Conservation (phyloP, 2,888 invertebrate species). For the Dicyrtomina minuta region DNA sequence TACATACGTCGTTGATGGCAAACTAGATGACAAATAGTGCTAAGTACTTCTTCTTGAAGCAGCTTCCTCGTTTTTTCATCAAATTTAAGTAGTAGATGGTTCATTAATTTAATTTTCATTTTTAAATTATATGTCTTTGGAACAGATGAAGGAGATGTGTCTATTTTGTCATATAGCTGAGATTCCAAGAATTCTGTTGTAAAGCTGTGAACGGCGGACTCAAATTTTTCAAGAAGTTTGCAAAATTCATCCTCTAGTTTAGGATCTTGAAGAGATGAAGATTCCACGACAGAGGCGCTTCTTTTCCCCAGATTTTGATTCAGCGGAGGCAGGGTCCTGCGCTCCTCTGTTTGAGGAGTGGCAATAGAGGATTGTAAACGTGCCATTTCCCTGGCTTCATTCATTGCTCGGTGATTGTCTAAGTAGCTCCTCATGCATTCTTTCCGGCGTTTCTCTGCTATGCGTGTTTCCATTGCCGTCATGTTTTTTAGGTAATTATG, state of each 20-base stretch:
- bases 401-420: too few relatives aligned
- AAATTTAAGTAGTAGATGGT: conserved; percentile 20
- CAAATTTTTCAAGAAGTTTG: conserved; percentile 18
- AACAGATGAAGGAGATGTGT: background rate
- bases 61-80: background rate
- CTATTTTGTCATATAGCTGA: conserved; percentile 16
- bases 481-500: too few relatives aligned
- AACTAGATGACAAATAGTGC: conserved; percentile 12
- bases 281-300: too few relatives aligned
- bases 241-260: conserved; percentile 5
- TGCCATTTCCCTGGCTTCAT: too few relatives aligned
- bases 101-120: conserved; percentile 26
- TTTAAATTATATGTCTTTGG: conserved; percentile 19
- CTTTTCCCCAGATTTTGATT: too few relatives aligned
- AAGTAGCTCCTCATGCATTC: too few relatives aligned
- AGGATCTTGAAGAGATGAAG: too few relatives aligned
- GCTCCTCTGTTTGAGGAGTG: too few relatives aligned
- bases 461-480: too few relatives aligned
- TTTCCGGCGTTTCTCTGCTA: too few relatives aligned
- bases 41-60: conserved; percentile 18
- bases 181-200: conserved; percentile 29
- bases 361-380: too few relatives aligned
- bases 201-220: conserved; percentile 17
- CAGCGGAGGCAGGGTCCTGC: too few relatives aligned
- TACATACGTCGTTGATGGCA: conserved; percentile 19